These are phyloP conservation scores for Griposia aprilina DNA, from an alignment of 2,888 invertebrate species.

Conservation along the genomic window DNA sequence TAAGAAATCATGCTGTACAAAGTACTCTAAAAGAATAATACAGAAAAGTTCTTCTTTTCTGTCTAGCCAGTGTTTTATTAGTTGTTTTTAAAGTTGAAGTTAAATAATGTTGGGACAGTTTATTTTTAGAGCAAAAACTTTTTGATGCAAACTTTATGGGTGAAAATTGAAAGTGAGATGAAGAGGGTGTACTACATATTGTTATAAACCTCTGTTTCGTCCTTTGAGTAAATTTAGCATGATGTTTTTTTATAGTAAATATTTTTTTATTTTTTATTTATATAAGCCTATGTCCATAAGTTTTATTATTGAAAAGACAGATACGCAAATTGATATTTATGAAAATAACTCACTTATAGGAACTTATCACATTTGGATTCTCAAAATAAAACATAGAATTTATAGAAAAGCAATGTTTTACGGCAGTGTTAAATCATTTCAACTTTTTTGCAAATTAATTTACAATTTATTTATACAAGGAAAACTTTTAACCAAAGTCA, in stretches of 20 bases:
- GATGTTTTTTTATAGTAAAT: neutral
- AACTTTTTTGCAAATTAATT: conserved; percentile 11
- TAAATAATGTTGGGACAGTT: conserved; percentile 11
- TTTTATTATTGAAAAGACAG: neutral
- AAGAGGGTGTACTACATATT: neutral
- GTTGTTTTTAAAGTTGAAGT: conserved; percentile 21
- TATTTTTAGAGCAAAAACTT: conserved; percentile 19
- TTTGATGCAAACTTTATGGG: neutral
- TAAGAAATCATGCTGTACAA: conserved; percentile 51
- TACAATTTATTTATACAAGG: conserved; percentile 28
- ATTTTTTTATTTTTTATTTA: too few relatives aligned
- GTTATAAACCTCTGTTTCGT: neutral
- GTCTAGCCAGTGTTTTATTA: conserved; percentile 51
- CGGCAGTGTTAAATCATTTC: neutral
- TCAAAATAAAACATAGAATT: neutral
- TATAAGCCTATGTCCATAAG: neutral
- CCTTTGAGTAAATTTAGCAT: neutral
- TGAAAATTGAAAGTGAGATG: neutral
- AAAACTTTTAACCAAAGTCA: conserved; percentile 42
- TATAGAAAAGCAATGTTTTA: neutral
- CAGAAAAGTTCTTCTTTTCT: conserved; percentile 26
- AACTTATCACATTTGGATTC: neutral
- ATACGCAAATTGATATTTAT: neutral
- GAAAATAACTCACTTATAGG: too few relatives aligned
- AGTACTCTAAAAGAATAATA: conserved; percentile 54